Percentiles rank a stretch among this genome's conserved stretches.
Conservation (phyloP, 2,797 vertebrate species). For the Salmo trutta region DNA sequence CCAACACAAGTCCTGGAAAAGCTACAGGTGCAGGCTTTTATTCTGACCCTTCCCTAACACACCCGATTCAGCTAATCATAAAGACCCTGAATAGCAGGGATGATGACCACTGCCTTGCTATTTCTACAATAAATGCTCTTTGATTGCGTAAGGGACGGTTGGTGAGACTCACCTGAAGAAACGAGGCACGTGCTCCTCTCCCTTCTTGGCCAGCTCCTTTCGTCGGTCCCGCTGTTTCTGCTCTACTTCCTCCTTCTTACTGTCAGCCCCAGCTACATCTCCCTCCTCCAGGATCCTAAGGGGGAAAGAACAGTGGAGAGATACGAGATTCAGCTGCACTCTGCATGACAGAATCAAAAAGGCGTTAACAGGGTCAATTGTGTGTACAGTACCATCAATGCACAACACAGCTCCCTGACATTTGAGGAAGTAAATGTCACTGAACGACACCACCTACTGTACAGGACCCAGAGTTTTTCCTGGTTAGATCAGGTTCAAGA, state of each 20-base stretch:
- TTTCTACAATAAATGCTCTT: neutral
- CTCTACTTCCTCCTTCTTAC: conserved; percentile 87
- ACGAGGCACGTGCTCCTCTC: conserved; percentile 81
- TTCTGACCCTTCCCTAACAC: neutral
- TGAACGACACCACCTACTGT: neutral
- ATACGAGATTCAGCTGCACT: neutral
- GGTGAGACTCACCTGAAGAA: conserved; percentile 84
- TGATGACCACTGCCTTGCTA: no score
- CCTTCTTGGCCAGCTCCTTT: conserved; percentile 84
- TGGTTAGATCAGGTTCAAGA: neutral
- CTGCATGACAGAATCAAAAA: no score
- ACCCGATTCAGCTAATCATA: neutral
- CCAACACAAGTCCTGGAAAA: neutral
- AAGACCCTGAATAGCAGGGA: neutral
- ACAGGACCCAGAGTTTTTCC: neutral
- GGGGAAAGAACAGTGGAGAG: neutral
- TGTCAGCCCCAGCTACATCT: conserved; percentile 82
- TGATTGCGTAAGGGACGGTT: neutral
- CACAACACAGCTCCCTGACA: no score
- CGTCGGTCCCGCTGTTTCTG: conserved; percentile 86
- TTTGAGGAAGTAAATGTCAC: neutral
- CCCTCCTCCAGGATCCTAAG: conserved; percentile 87
- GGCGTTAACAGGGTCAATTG: neutral
- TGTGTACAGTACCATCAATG: neutral
- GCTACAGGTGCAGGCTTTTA: neutral